Percentiles rank a stretch among this genome's conserved stretches.
Conservation (phyloP, 2,113 vertebrate species). For the Microtus montanus region DNA sequence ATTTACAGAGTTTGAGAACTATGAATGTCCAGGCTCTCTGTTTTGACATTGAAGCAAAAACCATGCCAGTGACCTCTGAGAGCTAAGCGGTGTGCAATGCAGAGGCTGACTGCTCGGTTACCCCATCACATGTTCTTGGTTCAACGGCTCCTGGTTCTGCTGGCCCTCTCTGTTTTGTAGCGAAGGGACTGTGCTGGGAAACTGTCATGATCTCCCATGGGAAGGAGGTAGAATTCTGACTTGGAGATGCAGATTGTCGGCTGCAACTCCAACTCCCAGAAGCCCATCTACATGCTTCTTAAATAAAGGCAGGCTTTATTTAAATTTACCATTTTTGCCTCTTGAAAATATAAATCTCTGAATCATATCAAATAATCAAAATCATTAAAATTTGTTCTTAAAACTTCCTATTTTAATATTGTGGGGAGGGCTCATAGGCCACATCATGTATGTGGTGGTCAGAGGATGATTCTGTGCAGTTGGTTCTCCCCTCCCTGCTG, state of each 20-base stretch:
- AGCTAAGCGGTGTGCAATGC: no score
- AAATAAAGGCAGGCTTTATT: not conserved
- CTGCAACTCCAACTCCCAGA: not conserved
- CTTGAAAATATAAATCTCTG: not conserved
- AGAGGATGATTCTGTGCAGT: not conserved
- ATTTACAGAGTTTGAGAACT: not conserved
- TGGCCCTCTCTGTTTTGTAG: not conserved
- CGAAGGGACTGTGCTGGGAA: not conserved
- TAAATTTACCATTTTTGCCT: not conserved
- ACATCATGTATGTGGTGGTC: no score
- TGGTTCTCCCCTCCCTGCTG: not conserved
- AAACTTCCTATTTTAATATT: not conserved
- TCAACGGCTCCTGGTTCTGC: not conserved
- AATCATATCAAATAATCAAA: not conserved
- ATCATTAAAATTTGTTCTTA: not conserved
- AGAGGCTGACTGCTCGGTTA: not conserved
- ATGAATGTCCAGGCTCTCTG: not conserved
- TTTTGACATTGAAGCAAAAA: not conserved
- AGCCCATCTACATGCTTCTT: not conserved
- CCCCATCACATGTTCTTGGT: not conserved
- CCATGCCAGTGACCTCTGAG: not conserved
- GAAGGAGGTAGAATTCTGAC: not conserved
- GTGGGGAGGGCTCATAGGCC: not conserved
- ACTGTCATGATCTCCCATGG: not conserved
- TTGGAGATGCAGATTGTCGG: accelerated